These are phyloP conservation scores for Xiphias gladius DNA, from an alignment of 2,113 vertebrate genomes.

Conservation along the genomic window DNA sequence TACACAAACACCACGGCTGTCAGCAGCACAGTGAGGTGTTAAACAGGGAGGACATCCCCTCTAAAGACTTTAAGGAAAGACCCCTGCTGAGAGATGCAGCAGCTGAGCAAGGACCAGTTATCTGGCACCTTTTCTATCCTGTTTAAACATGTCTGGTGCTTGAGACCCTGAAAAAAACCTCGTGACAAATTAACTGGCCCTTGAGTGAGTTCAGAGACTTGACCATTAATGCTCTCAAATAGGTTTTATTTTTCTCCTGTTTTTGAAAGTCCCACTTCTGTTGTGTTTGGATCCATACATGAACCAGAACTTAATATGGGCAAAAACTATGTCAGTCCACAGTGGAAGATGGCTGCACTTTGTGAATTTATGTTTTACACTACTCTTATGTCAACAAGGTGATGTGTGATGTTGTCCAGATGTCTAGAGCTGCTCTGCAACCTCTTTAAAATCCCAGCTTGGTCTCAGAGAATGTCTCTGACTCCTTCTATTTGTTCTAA, in stretches of 20 bases:
- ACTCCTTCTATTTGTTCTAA: background rate
- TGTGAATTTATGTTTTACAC: background rate
- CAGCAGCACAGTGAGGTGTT: slow-evolving; percentile 66
- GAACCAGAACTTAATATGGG: background rate
- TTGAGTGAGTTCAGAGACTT: background rate
- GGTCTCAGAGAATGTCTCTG: background rate
- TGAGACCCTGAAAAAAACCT: background rate
- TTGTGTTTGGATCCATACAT: background rate
- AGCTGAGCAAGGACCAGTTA: slow-evolving; percentile 63
- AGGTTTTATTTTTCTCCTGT: background rate
- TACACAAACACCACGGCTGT: slow-evolving; percentile 62
- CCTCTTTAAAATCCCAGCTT: background rate
- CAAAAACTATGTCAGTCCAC: background rate
- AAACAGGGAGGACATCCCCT: slow-evolving; percentile 70
- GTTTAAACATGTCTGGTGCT: slow-evolving; percentile 61
- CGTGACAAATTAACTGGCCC: background rate
- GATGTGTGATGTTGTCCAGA: background rate
- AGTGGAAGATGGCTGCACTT: background rate
- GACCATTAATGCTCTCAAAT: background rate
- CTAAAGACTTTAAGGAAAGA: slow-evolving; percentile 78
- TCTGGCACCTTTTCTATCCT: slow-evolving; percentile 56
- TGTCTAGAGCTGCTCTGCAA: background rate
- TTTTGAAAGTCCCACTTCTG: background rate
- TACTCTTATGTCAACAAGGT: slow-evolving; percentile 7
- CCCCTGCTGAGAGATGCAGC: slow-evolving; percentile 69